Conservation (phyloP, 2,113 vertebrate genomes). For the Gopherus evgoodei region DNA sequence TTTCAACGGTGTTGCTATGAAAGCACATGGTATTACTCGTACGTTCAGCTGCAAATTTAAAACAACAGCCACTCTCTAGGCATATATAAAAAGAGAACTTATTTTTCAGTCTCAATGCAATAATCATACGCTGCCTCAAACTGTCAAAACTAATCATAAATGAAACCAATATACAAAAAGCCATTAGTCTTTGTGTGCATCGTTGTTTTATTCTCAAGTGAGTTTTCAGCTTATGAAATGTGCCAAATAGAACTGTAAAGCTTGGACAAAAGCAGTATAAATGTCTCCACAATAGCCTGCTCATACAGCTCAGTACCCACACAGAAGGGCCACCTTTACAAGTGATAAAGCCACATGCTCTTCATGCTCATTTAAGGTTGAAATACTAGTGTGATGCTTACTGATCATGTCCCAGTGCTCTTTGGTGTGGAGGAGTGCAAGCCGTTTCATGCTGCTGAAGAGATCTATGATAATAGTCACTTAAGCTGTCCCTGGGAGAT, state of each 20-base stretch:
- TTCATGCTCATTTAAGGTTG: not conserved
- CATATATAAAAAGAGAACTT: not conserved
- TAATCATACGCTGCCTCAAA: not conserved
- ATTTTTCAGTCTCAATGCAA: not conserved
- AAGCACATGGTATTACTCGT: not conserved
- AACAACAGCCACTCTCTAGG: not conserved
- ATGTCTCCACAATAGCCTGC: not conserved
- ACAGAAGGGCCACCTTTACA: not conserved
- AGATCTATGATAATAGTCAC: not conserved
- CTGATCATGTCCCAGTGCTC: not conserved
- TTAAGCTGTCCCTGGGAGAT: not conserved
- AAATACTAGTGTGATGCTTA: not conserved
- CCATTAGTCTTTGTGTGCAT: accelerated
- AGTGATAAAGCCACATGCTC: not conserved
- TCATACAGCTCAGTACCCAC: not conserved
- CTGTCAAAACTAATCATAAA: not conserved
- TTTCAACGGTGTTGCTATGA: not conserved
- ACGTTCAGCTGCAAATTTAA: not conserved
- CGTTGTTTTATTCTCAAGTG: not conserved
- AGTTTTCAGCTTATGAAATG: not conserved
- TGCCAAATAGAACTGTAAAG: not conserved
- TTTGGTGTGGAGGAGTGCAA: not conserved
- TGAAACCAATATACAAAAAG: not conserved
- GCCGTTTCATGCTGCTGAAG: not conserved
- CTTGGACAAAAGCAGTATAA: not conserved